Evolutionary conservation across 2,113 vertebrate species (phyloP).

Genomic region (Tinamus guttatus): DNA sequence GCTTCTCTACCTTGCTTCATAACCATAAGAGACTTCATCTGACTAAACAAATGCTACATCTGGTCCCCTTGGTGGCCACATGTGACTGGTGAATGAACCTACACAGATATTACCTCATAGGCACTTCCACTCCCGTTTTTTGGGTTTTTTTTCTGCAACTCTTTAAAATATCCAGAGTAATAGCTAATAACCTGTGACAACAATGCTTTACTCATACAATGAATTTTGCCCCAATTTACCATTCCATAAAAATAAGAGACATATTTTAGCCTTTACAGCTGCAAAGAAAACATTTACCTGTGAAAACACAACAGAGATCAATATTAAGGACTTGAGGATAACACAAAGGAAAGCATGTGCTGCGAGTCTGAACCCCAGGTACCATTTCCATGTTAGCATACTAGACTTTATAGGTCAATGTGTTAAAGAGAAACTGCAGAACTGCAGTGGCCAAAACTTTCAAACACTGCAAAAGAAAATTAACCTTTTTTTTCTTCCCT

Average conservation of each 20-base stretch:
- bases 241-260: not conserved
- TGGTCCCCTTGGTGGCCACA: not conserved
- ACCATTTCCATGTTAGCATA: not conserved
- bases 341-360: not conserved
- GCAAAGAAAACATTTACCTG: not conserved
- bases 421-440: not conserved
- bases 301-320: not conserved
- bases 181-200: not conserved
- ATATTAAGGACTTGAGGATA: not conserved
- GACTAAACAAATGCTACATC: not conserved
- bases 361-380: not conserved
- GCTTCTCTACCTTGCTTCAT: not conserved
- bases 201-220: not conserved
- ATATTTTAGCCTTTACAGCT: not conserved
- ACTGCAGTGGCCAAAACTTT: not conserved
- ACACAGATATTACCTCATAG: not conserved
- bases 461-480: not conserved
- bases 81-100: not conserved
- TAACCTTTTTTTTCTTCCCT: not conserved
- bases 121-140: not conserved
- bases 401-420: not conserved
- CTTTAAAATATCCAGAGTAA: not conserved
- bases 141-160: not conserved
- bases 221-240: not conserved
- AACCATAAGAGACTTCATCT: not conserved